These are phyloP conservation scores for Geopemphigus sp. DNA, from an alignment of 1,140 invertebrate species.

Conservation along the genomic window DNA sequence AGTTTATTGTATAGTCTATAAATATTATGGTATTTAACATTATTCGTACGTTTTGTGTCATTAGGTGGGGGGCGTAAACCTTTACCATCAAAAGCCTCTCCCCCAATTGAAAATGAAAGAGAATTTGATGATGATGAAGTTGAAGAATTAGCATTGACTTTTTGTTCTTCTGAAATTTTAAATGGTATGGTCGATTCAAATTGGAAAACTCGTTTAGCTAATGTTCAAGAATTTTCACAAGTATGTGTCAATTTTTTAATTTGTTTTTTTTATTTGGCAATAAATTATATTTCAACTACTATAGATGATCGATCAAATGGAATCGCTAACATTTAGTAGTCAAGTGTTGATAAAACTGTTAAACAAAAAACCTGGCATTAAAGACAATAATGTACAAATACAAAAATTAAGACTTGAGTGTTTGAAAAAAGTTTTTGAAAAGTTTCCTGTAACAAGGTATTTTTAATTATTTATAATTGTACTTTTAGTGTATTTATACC, in stretches of 20 bases:
- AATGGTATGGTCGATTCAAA: slow-evolving; percentile 72
- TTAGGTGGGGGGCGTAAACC: slow-evolving; percentile 52
- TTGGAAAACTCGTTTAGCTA: slow-evolving; percentile 81
- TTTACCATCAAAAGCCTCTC: slow-evolving; percentile 53
- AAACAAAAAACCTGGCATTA: slow-evolving; percentile 84
- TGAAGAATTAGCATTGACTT: slow-evolving; percentile 65
- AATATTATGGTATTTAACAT: background rate
- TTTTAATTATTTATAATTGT: slow-evolving; percentile 51
- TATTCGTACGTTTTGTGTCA: background rate
- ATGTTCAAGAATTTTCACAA: slow-evolving; percentile 71
- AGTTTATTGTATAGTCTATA: background rate
- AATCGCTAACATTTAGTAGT: slow-evolving; percentile 65
- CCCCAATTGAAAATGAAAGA: slow-evolving; percentile 55
- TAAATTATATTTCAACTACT: slow-evolving; percentile 47
- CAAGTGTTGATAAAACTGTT: slow-evolving; percentile 75
- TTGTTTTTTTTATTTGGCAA: background rate
- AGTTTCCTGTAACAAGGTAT: slow-evolving; percentile 68
- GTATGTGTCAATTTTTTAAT: slow-evolving; percentile 53
- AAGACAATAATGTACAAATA: slow-evolving; percentile 91
- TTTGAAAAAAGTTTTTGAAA: slow-evolving; percentile 74
- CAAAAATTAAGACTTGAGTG: slow-evolving; percentile 79
- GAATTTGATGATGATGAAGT: slow-evolving; percentile 69
- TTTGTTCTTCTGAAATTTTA: slow-evolving; percentile 65
- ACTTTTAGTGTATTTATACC: background rate
- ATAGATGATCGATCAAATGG: slow-evolving; percentile 63